Evolutionary conservation across 2,113 vertebrate genomes (phyloP), one percentile per base, ranked within the genome.

Genomic region (Oreochromis tanganicae): DNA sequence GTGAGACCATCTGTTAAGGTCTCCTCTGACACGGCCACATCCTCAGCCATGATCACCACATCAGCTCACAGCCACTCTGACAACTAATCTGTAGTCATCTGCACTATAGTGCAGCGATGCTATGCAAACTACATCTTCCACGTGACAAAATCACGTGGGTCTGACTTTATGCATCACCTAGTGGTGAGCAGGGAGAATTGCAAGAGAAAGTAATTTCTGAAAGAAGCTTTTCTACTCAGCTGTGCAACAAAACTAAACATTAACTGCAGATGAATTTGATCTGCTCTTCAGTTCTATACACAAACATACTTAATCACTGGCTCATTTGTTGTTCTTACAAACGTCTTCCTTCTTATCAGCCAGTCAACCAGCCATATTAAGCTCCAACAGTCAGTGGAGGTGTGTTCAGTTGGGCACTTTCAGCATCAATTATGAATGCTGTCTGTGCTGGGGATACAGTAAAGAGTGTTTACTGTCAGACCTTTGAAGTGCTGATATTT

Each of bases 11-110:
- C 4, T 1, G 80, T 52, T 3, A 96, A 7, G 4, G 85, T 85
- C 19, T 95, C 91, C 55, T 84, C 84, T 0, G 86, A 68, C 3
- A 50, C 91, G 1, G 9, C 2, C 84, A 34, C 85, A 1, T 80
- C 91, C 29, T 88, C 93, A 0, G 89, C 93, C 95, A 95, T 95
- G 56, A 0, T 43, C 57, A 9, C 73, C 27, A 1, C n/a, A 29
- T 71, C 29, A 16, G 3, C 6, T 1, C 12, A 4, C 24, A 3
- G 36, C 14, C 56, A 27, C 7, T 8, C 56, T 48, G 19, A 50
- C 5, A 9, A 17, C 12, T 48, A 27, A 29, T 48, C 4, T 2
- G 5, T 6, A 12, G 36, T 41, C 36, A 43, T 3, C 66, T 43
- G n/a, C 13, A 16, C n/a, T 43, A 13, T 27, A 16, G 41, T 10